phyloP scores from a whole-genome alignment of 2,113 vertebrate species.

The Brachypteracias leptosomus region DNA sequence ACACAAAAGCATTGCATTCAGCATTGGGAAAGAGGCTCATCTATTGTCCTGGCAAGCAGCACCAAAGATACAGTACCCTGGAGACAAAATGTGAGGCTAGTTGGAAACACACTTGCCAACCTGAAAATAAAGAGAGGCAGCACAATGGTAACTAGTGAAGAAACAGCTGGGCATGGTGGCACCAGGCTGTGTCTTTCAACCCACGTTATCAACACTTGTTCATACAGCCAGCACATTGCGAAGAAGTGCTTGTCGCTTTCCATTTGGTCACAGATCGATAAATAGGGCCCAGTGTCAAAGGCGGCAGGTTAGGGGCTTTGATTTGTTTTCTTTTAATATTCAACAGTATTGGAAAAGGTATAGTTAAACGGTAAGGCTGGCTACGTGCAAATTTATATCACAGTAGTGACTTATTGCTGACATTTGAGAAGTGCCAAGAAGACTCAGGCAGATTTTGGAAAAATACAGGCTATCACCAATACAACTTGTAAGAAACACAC shows the following conservation, averaged over 20 bases:
- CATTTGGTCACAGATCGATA: slow-evolving; percentile 64
- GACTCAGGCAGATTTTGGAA: neutral
- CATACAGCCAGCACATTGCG: slow-evolving; percentile 11
- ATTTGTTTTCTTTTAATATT: slow-evolving; percentile 8
- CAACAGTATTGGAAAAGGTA: slow-evolving; percentile 26
- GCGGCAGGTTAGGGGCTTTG: neutral
- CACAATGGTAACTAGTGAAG: slow-evolving; percentile 64
- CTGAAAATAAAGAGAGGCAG: slow-evolving; percentile 29
- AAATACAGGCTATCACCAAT: neutral
- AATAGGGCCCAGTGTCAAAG: slow-evolving; percentile 38
- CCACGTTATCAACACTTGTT: slow-evolving; percentile 64
- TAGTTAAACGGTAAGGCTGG: neutral
- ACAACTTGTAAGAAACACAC: neutral
- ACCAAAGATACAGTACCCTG: slow-evolving; percentile 58
- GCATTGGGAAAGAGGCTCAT: slow-evolving; percentile 36
- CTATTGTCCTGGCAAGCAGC: slow-evolving; percentile 65
- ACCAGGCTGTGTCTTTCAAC: slow-evolving; percentile 75
- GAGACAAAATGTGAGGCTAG: slow-evolving; percentile 55
- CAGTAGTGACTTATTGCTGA: slow-evolving; percentile 16
- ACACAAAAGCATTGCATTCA: slow-evolving; percentile 52
- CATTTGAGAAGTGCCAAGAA: slow-evolving; percentile 6
- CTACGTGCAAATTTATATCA: slow-evolving; percentile 9
- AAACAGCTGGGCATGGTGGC: slow-evolving; percentile 71
- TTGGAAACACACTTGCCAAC: slow-evolving; percentile 55
- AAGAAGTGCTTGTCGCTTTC: slow-evolving; percentile 56